Conservation (phyloP, 2,888 invertebrate genomes). For the Hydropsyche betteni region DNA sequence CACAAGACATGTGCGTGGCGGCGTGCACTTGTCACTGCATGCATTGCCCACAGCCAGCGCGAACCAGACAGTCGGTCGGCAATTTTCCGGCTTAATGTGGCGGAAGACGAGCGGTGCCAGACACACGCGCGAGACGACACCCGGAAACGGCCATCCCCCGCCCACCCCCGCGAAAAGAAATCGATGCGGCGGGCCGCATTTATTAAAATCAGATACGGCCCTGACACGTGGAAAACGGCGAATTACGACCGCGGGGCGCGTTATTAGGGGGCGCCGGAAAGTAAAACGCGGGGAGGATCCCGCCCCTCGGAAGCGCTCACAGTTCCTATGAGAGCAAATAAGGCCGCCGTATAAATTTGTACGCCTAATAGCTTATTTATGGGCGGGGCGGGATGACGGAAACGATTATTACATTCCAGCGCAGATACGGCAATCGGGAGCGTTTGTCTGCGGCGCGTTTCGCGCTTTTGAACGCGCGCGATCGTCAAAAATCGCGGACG, state of each 20-base stretch:
- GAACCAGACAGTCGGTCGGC: constrained; percentile 33
- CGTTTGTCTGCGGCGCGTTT: neutral
- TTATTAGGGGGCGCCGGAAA: constrained; percentile 25
- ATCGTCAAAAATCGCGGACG: too few species aligned
- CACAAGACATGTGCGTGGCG: constrained; percentile 2
- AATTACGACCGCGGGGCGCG: constrained; percentile 28
- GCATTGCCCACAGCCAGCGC: neutral
- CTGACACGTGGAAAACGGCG: neutral
- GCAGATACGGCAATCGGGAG: constrained; percentile 10
- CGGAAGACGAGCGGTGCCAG: constrained; percentile 44
- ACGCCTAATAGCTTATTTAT: constrained; percentile 31
- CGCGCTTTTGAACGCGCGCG: neutral
- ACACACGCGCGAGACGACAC: constrained; percentile 32
- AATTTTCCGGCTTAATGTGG: constrained; percentile 45
- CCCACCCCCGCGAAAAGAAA: neutral
- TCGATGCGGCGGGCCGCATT: neutral
- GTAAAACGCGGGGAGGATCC: constrained; percentile 16
- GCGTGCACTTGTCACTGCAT: neutral
- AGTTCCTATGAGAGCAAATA: constrained; percentile 31
- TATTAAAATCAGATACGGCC: constrained; percentile 9
- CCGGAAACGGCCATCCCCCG: constrained; percentile 3
- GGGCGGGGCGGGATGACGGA: constrained; percentile 18
- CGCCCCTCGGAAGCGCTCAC: constrained; percentile 27
- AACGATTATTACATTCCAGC: constrained; percentile 35
- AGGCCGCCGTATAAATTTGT: constrained; percentile 35